phyloP scores from a whole-genome alignment of 2,113 vertebrate species.

The Thinocorus orbignyianus region DNA sequence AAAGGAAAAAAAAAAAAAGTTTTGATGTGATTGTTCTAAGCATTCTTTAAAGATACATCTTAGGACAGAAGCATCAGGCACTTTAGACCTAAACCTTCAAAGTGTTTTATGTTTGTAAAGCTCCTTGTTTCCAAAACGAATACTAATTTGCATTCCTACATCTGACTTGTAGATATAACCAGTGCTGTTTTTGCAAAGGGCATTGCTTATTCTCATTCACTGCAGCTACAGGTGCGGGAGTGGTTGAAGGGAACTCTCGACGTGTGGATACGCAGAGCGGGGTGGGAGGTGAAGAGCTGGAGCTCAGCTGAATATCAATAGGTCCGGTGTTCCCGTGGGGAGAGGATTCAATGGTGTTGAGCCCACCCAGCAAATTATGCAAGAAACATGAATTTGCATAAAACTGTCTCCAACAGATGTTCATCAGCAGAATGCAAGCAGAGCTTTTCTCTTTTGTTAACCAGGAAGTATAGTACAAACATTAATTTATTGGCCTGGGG shows the following conservation, averaged over 20 bases:
- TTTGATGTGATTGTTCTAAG: neutral
- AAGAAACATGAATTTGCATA: constrained; percentile 20
- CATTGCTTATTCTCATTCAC: neutral
- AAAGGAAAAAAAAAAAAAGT: neutral
- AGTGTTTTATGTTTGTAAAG: neutral
- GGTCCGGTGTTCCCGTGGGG: neutral
- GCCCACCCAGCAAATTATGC: constrained; percentile 29
- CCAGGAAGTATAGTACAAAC: neutral
- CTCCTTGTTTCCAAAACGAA: neutral
- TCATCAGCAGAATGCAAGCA: neutral
- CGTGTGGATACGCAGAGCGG: neutral
- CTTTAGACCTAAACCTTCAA: neutral
- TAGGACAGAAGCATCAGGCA: neutral
- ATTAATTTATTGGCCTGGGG: neutral
- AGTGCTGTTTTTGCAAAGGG: neutral
- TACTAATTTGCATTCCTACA: neutral
- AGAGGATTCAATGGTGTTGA: neutral
- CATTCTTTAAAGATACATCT: neutral
- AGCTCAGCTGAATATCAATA: neutral
- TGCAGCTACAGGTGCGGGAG: neutral
- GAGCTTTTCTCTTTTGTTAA: neutral
- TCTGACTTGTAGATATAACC: neutral
- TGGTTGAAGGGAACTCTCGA: neutral
- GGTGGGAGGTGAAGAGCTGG: neutral
- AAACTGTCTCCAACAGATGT: constrained; percentile 26